Base-by-base conservation (phyloP, 2,888 invertebrate genomes). In the Leucoma salicis region DNA sequence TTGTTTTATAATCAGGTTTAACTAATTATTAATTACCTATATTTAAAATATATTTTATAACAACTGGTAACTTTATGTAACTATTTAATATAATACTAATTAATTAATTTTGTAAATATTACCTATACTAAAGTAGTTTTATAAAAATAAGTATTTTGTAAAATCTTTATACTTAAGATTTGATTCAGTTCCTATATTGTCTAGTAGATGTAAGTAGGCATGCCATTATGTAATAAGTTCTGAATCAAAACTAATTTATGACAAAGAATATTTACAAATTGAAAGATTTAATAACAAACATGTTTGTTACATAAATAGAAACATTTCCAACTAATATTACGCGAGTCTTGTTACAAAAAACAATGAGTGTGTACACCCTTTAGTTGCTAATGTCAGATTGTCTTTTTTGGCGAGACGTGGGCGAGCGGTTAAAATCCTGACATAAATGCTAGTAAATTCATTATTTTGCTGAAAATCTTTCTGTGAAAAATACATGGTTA, bases 61-160 rank as follows among this genome's bases (percentile, higher is more conserved):
- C 53, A 55, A 63, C 49, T 60, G 57, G 60, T 62, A 62, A 63
- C 60, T 59, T 53, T 57, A 54, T 53, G 53, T 61, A 61, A 58
- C 52, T 54, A 54, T 44, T 24, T 24, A 48, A 27, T 41, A 18
- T 21, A 46, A 31, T 47, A 44, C 44, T 60, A 57, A 59, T n/a
- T n/a, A n/a, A n/a, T n/a, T n/a, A n/a, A n/a, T n/a, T n/a, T n/a
- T n/a, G n/a, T n/a, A n/a, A n/a, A n/a, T n/a, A n/a, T n/a, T n/a
- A 18, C 28, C 18, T 46, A 39, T 40, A 43, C 18, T 46, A 39
- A 39, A 43, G 29, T 44, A 46, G 43, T 50, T 54, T 54, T 42
- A 50, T 44, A 50, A 58, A 53, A 61, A 61, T 60, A 62, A 56
- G 53, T 34, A 41, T 36, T 35, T 33, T 49, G 37, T 14, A 27